Percentiles rank a stretch among this genome's conserved stretches.
Evolutionary conservation across 2,797 vertebrate genomes (phyloP).

Genomic region (Enteromius treurensis): DNA sequence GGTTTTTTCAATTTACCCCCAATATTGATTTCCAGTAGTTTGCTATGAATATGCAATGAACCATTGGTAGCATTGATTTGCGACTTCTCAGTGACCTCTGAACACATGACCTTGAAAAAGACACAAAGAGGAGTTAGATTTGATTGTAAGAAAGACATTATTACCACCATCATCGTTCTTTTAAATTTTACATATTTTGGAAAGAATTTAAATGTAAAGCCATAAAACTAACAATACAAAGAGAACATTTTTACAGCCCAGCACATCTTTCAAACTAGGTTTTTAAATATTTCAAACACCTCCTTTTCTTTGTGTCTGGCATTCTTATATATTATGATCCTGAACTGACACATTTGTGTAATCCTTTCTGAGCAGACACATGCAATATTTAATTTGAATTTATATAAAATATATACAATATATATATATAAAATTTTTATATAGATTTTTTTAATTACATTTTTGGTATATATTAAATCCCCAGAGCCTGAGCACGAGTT

Average conservation of each 20-base stretch:
- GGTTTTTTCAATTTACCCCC: neutral
- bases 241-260: neutral
- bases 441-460: neutral
- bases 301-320: neutral
- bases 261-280: neutral
- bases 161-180: neutral
- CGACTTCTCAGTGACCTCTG: neutral
- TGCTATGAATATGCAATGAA: constrained; percentile 25
- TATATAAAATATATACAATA: too few relatives aligned
- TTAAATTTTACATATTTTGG: neutral
- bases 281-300: neutral
- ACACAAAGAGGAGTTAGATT: neutral
- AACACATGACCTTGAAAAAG: constrained; percentile 16
- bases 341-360: neutral
- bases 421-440: too few relatives aligned
- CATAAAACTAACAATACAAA: neutral
- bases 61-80: constrained; percentile 27
- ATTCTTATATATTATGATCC: neutral
- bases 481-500: constrained; percentile 94
- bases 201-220: neutral
- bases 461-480: neutral
- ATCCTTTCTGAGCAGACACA: neutral
- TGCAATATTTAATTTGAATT: neutral
- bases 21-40: constrained; percentile 1
- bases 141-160: neutral